These are phyloP conservation scores for Myotis daubentonii DNA, from an alignment of 2,797 vertebrate genomes.

Conservation along the genomic window DNA sequence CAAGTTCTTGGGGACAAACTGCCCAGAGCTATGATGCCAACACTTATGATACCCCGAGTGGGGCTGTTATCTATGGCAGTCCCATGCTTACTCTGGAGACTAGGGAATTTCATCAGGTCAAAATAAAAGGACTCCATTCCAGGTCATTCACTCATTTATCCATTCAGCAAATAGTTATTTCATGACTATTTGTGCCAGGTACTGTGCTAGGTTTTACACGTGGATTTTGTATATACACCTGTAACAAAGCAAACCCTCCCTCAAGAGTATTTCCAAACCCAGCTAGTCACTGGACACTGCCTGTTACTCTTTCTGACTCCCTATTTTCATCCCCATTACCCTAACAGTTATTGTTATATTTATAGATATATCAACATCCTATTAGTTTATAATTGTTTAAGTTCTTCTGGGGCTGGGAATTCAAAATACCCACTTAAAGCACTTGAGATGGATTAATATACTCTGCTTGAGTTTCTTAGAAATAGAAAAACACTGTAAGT, in stretches of 20 bases:
- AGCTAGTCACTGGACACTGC: background rate
- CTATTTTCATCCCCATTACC: too few species aligned
- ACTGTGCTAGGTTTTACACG: background rate
- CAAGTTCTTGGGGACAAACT: background rate
- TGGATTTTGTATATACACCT: background rate
- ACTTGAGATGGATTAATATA: background rate
- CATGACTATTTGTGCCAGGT: background rate
- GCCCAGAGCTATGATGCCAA: background rate
- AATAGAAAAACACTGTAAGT: background rate
- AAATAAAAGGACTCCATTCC: background rate
- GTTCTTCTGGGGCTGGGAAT: background rate
- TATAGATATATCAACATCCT: background rate
- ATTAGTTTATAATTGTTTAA: background rate
- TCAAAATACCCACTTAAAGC: conserved; percentile 7
- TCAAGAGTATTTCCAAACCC: background rate
- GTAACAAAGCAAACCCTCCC: background rate
- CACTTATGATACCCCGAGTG: background rate
- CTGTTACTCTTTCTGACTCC: background rate
- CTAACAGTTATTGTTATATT: background rate
- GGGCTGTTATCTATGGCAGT: background rate
- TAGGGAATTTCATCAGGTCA: background rate
- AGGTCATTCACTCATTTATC: background rate
- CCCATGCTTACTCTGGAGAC: background rate
- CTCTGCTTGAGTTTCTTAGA: background rate
- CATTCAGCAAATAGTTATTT: background rate